Percentiles rank a stretch among this genome's conserved stretches.
Evolutionary conservation across 2,888 invertebrate genomes (phyloP).

Genomic region (Coelogynopora nodosa): DNA sequence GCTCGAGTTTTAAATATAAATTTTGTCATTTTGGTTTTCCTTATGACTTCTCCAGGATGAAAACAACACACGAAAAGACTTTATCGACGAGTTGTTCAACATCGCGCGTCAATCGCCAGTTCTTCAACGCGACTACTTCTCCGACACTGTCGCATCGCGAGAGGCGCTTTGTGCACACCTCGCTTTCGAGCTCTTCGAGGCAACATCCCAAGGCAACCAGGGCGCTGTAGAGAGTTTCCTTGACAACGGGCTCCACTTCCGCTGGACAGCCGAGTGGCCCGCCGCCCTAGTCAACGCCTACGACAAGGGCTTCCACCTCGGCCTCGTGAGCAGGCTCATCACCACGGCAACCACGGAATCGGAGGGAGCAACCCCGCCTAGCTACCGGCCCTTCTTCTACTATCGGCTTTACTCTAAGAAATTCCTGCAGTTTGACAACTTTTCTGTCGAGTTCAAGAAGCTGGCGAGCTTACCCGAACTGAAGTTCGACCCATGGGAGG

Average conservation of each 20-base stretch:
- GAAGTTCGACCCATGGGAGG: not conserved
- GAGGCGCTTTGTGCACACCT: not conserved
- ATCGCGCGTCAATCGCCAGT: not conserved
- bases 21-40: too few species aligned
- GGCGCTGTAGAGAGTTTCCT: not conserved
- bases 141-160: not conserved
- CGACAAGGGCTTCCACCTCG: not conserved
- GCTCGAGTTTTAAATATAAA: too few species aligned
- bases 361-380: not conserved
- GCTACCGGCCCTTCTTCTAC: not conserved
- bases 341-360: not conserved
- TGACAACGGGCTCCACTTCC: not conserved
- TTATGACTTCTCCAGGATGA: too few species aligned
- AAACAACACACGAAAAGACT: too few species aligned
- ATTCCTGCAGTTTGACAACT: not conserved
- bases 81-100: not conserved
- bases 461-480: not conserved
- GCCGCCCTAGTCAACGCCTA: not conserved
- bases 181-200: not conserved
- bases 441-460: not conserved
- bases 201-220: not conserved
- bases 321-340: not conserved
- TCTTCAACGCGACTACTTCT: not conserved
- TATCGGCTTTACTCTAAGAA: not conserved
- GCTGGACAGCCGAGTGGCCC: not conserved